Base-by-base conservation (phyloP, 1,140 invertebrate species). In the Drosophila micromelanica region DNA sequence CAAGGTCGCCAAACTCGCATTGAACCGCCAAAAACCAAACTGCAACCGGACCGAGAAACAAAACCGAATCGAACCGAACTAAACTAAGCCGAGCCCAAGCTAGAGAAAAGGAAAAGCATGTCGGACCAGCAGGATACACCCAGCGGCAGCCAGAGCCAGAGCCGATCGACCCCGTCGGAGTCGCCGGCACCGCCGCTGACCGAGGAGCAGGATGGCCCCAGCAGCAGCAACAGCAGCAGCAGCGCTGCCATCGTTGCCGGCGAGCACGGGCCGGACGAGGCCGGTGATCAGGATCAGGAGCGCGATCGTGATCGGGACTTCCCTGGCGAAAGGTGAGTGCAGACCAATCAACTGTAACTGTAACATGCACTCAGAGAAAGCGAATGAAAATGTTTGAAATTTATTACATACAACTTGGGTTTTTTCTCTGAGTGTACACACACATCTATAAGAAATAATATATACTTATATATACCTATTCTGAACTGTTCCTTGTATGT, bases 291-390 rank as follows among this genome's bases (percentile, higher is more conserved):
- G 55, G 49, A 6, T 15, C 56, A 51, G 55, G 77, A 75, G 1
- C 64, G 42, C 17, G 73, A 79, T 13, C 54, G 72, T 59, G 81
- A 86, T 5, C 71, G 57, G 35, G 82, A 87, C 0, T 52, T 79
- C n/a, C 63, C 73, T 38, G 75, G 54, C 63, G 84, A 89, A 73
- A 89, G 84, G 84, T 89, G 67, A 89, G 84, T 89, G 15, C 38
- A 64, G 30, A 56, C 9, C 4, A 43, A 43, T 38, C 42, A 59
- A 27, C 5, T 27, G 5, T 48, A 27, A 48, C 15, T 45, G 35
- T 23, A 23, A 23, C 27, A 27, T 27, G 27, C 27, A 27, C 27
- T 27, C 27, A 6, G 27, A 27, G 27, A 27, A 27, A 6, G n/a
- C n/a, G n/a, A n/a, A n/a, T n/a, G n/a, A n/a, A n/a, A n/a, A n/a